A percentile compares a stretch with the other conserved stretches of the same genome.
Conservation (phyloP, 2,797 vertebrate genomes). For the Tadarida brasiliensis region DNA sequence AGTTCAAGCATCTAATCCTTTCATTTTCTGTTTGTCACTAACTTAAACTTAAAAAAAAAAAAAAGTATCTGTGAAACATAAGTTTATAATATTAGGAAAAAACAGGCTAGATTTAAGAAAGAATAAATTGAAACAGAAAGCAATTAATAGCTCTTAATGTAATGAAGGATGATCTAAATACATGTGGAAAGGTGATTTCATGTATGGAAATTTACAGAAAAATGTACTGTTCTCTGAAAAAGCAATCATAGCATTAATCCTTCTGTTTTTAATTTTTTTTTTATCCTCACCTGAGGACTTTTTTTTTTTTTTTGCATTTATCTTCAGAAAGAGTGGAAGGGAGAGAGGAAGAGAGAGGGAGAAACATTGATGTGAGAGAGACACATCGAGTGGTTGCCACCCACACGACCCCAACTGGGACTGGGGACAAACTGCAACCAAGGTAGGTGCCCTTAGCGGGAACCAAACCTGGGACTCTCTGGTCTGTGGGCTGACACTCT, state of each 20-base stretch:
- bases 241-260: background rate
- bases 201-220: background rate
- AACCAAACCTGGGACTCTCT: too few relatives aligned
- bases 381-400: too few relatives aligned
- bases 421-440: too few relatives aligned
- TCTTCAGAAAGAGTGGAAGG: too few relatives aligned
- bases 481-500: too few relatives aligned
- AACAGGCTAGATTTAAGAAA: conserved; percentile 37
- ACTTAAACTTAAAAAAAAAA: background rate
- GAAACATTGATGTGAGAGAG: too few relatives aligned
- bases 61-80: conserved; percentile 2
- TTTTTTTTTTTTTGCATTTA: too few relatives aligned
- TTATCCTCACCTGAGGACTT: too few relatives aligned
- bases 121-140: conserved; percentile 64
- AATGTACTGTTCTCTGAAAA: conserved; percentile 47
- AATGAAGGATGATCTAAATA: conserved; percentile 47
- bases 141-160: conserved; percentile 39
- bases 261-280: conserved; percentile 4
- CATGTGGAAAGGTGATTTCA: background rate
- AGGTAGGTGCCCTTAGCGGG: too few relatives aligned
- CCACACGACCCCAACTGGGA: too few relatives aligned
- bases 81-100: conserved; percentile 21
- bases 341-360: too few relatives aligned
- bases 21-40: background rate
- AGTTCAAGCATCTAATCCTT: background rate